A percentile compares a stretch with the other conserved stretches of the same genome.
phyloP scores from a whole-genome alignment of 2,888 invertebrate species.

The Galerucella pusilla region DNA sequence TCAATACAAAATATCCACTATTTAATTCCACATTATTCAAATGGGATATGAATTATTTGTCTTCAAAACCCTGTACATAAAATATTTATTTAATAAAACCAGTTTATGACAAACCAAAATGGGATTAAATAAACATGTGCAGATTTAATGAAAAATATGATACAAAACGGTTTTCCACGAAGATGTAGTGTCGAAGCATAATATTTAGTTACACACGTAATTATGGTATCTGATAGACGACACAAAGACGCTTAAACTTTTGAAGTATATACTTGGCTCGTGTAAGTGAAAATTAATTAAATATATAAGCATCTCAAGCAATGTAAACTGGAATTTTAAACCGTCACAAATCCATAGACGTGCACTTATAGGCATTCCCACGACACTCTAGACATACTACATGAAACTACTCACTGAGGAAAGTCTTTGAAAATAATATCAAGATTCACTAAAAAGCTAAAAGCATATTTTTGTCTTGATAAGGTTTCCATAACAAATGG shows the following conservation, averaged over 20 bases:
- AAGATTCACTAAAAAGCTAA: too few relatives aligned
- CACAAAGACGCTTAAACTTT: neutral
- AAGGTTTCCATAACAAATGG: neutral
- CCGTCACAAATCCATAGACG: neutral
- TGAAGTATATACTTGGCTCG: neutral
- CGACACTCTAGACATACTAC: neutral
- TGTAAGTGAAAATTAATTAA: neutral
- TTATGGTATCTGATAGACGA: constrained; percentile 1
- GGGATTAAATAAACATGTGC: too few relatives aligned
- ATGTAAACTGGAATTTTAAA: neutral
- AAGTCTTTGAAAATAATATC: too few relatives aligned
- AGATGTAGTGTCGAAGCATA: neutral
- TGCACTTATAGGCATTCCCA: neutral
- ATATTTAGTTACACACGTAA: constrained; percentile 17
- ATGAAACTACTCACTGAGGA: too few relatives aligned
- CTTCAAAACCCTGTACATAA: too few relatives aligned
- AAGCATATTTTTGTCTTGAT: too few relatives aligned
- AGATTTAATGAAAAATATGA: too few relatives aligned
- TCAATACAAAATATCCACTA: too few relatives aligned
- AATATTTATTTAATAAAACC: too few relatives aligned
- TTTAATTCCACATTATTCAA: too few relatives aligned
- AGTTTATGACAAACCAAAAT: too few relatives aligned
- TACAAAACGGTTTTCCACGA: neutral
- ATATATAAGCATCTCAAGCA: neutral
- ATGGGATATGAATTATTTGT: too few relatives aligned